Evolutionary conservation across 2,113 vertebrate genomes (phyloP).

Genomic region (Psammodynastes pulverulentus): DNA sequence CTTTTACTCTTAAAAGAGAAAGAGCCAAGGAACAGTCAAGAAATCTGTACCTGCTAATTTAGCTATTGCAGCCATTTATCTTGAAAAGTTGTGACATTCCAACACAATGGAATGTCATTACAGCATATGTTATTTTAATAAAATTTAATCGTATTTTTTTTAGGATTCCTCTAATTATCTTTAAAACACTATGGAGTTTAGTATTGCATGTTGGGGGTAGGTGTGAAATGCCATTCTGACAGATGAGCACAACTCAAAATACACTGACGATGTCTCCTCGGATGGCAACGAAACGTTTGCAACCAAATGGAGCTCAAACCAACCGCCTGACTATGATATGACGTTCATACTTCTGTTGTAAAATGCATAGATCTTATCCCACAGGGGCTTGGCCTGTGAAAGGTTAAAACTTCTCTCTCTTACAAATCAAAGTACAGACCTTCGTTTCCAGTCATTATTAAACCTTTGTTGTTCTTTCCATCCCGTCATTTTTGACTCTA

Average conservation of each 20-base stretch:
- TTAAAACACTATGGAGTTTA: background rate
- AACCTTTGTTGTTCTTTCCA: background rate
- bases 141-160: background rate
- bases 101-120: background rate
- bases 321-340: background rate
- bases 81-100: background rate
- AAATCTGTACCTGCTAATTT: background rate
- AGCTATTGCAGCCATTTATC: background rate
- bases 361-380: background rate
- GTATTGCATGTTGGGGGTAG: background rate
- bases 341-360: background rate
- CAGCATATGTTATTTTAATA: background rate
- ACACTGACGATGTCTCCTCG: too few species aligned
- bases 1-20: background rate
- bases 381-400: background rate
- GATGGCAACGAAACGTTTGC: too few species aligned
- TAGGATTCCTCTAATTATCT: background rate
- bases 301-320: too few species aligned
- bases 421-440: background rate
- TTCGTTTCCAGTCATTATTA: background rate
- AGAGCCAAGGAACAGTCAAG: background rate
- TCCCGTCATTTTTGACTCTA: background rate
- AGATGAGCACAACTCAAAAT: too few species aligned
- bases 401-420: background rate
- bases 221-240: too few species aligned